Percentiles rank a stretch among this genome's conserved stretches.
Conservation (phyloP, 2,113 vertebrate genomes). For the Zosterops japonicus region DNA sequence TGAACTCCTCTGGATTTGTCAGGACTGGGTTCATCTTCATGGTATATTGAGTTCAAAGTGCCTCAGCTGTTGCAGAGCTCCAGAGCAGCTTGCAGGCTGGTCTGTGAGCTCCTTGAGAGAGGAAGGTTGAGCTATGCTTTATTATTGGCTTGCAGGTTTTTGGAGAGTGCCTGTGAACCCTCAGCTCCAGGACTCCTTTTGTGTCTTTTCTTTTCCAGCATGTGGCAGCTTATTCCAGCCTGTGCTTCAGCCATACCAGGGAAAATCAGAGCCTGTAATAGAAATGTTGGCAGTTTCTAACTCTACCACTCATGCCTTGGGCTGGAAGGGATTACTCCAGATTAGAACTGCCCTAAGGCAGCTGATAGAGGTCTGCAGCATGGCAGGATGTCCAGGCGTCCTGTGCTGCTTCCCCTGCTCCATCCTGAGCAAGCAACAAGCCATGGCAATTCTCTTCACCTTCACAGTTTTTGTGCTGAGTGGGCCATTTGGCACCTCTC, state of each 20-base stretch:
- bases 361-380: not conserved
- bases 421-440: fast-evolving
- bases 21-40: not conserved
- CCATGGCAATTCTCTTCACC: not conserved
- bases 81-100: not conserved
- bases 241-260: not conserved
- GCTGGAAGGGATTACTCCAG: not conserved
- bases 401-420: not conserved
- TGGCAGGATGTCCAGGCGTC: not conserved
- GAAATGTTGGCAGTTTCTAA: not conserved
- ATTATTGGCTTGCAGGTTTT: not conserved
- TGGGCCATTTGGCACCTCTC: not conserved
- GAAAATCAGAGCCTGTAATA: not conserved
- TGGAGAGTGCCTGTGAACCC: not conserved
- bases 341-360: not conserved
- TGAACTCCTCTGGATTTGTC: not conserved
- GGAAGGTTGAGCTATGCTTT: not conserved
- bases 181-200: not conserved
- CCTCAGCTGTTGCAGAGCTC: not conserved
- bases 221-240: not conserved
- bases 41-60: not conserved
- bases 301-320: not conserved
- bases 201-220: not conserved
- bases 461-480: not conserved
- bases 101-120: not conserved